These are phyloP conservation scores for Cynoglossus semilaevis DNA, from an alignment of 2,113 vertebrate species.

Conservation along the genomic window DNA sequence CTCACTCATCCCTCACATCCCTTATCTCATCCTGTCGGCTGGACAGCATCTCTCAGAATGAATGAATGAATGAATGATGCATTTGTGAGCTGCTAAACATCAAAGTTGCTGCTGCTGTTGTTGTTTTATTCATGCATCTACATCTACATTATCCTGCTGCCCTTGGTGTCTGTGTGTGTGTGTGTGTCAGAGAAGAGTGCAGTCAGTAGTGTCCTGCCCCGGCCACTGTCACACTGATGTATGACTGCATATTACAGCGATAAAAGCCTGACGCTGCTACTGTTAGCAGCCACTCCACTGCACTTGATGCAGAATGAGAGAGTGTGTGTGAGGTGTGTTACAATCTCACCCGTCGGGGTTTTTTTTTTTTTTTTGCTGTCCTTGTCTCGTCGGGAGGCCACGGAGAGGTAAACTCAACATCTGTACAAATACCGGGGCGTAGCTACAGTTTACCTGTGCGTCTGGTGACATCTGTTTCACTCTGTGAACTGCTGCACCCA, in stretches of 20 bases:
- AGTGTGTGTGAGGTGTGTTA: slow-evolving; percentile 14
- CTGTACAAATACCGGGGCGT: slow-evolving; percentile 47
- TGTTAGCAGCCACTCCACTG: slow-evolving; percentile 55
- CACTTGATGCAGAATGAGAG: slow-evolving; percentile 55
- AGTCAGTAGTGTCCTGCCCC: slow-evolving; percentile 43
- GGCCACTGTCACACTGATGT: slow-evolving; percentile 61
- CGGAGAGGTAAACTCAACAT: slow-evolving; percentile 50
- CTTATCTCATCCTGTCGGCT: slow-evolving; percentile 46
- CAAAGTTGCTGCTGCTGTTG: slow-evolving; percentile 37
- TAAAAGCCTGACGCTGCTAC: slow-evolving; percentile 61
- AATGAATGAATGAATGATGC: slow-evolving; percentile 52
- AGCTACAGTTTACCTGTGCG: slow-evolving; percentile 31
- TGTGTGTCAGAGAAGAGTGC: slow-evolving; percentile 32
- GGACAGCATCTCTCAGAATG: slow-evolving; percentile 42
- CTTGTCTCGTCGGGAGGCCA: slow-evolving; percentile 57
- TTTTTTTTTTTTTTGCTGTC: slow-evolving; percentile 51
- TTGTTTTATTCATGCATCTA: slow-evolving; percentile 69
- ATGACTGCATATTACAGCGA: slow-evolving; percentile 57
- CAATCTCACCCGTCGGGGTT: slow-evolving; percentile 19
- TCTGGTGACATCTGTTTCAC: slow-evolving; percentile 52
- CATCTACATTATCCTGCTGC: slow-evolving; percentile 62
- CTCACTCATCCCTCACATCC: slow-evolving; percentile 52
- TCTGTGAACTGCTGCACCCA: slow-evolving; percentile 34
- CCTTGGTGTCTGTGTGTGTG: slow-evolving; percentile 58
- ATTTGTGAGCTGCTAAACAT: slow-evolving; percentile 49